Evolutionary conservation across 2,113 vertebrate species (phyloP).

Genomic region (Mungos mungo): DNA sequence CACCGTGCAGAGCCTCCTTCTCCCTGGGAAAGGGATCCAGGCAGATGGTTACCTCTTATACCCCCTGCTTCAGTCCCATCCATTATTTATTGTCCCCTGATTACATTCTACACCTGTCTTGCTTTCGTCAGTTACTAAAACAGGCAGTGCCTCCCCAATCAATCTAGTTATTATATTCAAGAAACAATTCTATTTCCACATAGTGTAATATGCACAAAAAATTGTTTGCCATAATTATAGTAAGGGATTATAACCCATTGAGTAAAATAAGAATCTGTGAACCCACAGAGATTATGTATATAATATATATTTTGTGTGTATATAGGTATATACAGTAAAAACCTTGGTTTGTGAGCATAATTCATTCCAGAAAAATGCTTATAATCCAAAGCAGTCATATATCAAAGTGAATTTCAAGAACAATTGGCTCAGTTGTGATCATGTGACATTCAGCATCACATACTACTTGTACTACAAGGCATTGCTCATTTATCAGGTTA

Average conservation of each 20-base stretch:
- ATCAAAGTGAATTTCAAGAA: no score
- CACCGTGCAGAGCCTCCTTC: neutral
- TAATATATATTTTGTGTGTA: no score
- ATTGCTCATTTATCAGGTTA: no score
- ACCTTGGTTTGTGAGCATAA: no score
- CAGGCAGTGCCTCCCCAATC: neutral
- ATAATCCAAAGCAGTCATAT: no score
- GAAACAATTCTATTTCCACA: neutral
- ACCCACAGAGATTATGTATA: neutral
- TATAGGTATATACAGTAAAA: no score
- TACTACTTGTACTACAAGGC: no score
- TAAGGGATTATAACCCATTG: neutral
- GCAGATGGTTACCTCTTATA: neutral
- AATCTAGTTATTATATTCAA: neutral
- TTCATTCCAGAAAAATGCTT: no score
- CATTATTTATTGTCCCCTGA: neutral
- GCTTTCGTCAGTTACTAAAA: constrained; percentile 28
- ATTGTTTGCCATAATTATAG: neutral
- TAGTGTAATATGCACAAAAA: neutral
- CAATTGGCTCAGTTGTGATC: no score
- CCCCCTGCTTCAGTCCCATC: neutral
- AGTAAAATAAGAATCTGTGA: neutral
- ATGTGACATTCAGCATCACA: no score
- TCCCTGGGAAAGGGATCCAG: neutral
- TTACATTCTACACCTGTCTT: neutral